phyloP scores from a whole-genome alignment of 2,797 vertebrate genomes.

The Spea hammondii region DNA sequence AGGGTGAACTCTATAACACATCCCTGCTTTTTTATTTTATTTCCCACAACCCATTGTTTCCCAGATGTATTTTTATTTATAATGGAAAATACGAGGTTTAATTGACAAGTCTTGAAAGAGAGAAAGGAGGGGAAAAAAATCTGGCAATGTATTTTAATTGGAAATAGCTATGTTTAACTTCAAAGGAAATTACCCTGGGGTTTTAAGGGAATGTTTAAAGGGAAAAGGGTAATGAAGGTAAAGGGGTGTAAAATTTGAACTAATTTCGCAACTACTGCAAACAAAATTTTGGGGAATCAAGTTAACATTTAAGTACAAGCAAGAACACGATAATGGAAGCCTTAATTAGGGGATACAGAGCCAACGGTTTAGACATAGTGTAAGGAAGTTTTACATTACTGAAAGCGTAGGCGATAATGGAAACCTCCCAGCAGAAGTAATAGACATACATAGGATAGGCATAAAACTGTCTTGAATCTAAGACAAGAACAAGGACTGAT shows the following conservation, averaged over 20 bases:
- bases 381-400: too few species aligned
- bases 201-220: conserved; percentile 26
- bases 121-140: conserved; percentile 19
- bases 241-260: too few species aligned
- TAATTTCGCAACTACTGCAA: too few species aligned
- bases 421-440: too few species aligned
- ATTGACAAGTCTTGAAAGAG: conserved; percentile 37
- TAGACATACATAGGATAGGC: too few species aligned
- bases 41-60: conserved; percentile 32
- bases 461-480: too few species aligned
- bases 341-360: not conserved
- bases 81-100: conserved; percentile 45
- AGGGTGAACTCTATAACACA: conserved; percentile 2
- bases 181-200: conserved; percentile 42
- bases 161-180: conserved; percentile 41
- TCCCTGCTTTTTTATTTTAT: conserved; percentile 17
- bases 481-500: too few species aligned
- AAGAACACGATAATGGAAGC: conserved; percentile 1
- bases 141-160: conserved; percentile 37
- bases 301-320: too few species aligned
- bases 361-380: too few species aligned
- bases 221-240: conserved; percentile 15
- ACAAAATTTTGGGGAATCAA: too few species aligned
- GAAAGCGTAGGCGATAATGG: too few species aligned
- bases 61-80: conserved; percentile 31